phyloP scores from a whole-genome alignment of 2,888 invertebrate genomes.

The Chymomyza amoena region DNA sequence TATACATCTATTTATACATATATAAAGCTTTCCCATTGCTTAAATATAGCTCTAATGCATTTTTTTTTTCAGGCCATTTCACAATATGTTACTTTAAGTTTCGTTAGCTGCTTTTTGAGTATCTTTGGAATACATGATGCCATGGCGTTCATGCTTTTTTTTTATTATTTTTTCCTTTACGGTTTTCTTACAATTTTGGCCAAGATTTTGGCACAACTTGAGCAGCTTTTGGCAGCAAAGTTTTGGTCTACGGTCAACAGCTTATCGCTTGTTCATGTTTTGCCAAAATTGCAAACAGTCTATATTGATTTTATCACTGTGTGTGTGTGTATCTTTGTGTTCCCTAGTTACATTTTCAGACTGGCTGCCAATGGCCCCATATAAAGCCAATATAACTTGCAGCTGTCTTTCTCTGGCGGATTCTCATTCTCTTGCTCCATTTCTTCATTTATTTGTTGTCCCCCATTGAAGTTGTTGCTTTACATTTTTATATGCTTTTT shows the following conservation, averaged over 20 bases:
- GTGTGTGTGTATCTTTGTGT: slow-evolving; percentile 1
- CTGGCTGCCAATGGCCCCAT: not conserved
- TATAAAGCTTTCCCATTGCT: not conserved
- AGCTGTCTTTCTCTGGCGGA: not conserved
- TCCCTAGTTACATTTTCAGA: not conserved
- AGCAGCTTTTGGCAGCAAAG: slow-evolving; percentile 1
- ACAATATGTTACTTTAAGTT: not conserved
- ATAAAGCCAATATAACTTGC: not conserved
- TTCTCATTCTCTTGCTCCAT: not conserved
- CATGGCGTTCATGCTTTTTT: not conserved
- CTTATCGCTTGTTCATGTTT: not conserved
- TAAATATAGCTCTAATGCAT: not conserved
- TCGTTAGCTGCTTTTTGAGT: not conserved
- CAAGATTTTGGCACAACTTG: not conserved
- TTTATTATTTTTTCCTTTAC: too few species aligned
- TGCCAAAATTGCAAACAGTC: slow-evolving; percentile 17
- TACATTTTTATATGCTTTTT: not conserved
- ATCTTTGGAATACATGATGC: not conserved
- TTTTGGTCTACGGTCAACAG: not conserved
- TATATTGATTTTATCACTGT: slow-evolving; percentile 31
- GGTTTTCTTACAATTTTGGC: not conserved
- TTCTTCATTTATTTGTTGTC: slow-evolving; percentile 2
- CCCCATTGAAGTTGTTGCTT: slow-evolving; percentile 4
- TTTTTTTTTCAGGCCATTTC: not conserved
- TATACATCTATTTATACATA: too few species aligned